A percentile compares a stretch with the other conserved stretches of the same genome.
Conservation (phyloP, 2,113 vertebrate genomes). For the Uria lomvia region DNA sequence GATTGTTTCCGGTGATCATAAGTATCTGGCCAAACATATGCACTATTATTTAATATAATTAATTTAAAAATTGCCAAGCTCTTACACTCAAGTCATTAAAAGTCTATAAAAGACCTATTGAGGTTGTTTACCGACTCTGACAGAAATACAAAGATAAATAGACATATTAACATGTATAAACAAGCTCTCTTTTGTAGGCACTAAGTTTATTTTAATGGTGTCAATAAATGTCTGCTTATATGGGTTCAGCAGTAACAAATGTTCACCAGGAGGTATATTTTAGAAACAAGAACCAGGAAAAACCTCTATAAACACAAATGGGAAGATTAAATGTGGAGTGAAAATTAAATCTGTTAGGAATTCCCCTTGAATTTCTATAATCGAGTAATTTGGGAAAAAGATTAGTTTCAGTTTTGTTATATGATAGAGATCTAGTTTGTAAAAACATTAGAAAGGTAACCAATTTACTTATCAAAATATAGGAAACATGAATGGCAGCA, state of each 20-base stretch:
- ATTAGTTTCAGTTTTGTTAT: conserved; percentile 1
- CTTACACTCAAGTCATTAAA: neutral
- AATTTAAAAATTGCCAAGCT: conserved; percentile 20
- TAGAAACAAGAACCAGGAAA: conserved; percentile 23
- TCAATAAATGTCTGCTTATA: conserved; percentile 44
- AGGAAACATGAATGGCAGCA: conserved; percentile 23
- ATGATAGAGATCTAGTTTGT: conserved; percentile 18
- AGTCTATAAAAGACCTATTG: conserved; percentile 20
- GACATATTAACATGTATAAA: conserved; percentile 50
- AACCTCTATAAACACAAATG: neutral
- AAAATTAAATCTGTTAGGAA: conserved; percentile 45
- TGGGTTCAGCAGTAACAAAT: neutral
- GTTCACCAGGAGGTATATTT: conserved; percentile 31
- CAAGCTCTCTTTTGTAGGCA: conserved; percentile 12
- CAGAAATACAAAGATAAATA: conserved; percentile 55
- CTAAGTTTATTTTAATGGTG: conserved; percentile 51
- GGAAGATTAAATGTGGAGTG: conserved; percentile 11
- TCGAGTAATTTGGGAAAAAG: conserved; percentile 18
- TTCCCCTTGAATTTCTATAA: conserved; percentile 41
- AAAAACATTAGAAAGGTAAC: conserved; percentile 22
- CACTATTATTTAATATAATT: conserved; percentile 42
- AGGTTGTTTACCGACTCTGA: conserved; percentile 31
- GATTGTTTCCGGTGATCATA: neutral
- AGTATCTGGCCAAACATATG: neutral
- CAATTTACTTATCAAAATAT: conserved; percentile 53